phyloP scores from a whole-genome alignment of 1,140 invertebrate species.

The Leptopilina boulardi region DNA sequence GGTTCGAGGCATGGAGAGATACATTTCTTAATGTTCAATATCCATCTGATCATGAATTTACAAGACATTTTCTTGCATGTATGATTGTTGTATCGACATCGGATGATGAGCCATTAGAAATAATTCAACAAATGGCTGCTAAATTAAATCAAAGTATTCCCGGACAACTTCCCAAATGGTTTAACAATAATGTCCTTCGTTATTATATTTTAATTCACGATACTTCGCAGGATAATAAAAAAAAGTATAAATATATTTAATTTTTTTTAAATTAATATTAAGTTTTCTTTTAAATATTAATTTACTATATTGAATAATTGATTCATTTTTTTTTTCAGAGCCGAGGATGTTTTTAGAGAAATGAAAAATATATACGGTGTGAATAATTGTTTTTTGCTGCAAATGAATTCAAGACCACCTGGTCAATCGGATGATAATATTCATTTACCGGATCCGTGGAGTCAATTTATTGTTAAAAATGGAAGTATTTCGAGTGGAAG shows the following conservation, averaged over 20 bases:
- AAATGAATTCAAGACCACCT: constrained; percentile 87
- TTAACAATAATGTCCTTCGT: constrained; percentile 87
- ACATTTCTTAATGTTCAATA: constrained; percentile 92
- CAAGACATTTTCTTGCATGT: constrained; percentile 94
- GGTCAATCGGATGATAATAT: constrained; percentile 77
- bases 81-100: constrained; percentile 89
- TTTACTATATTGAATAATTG: constrained; percentile 46
- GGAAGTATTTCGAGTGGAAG: constrained; percentile 74
- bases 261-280: not conserved
- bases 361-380: constrained; percentile 91
- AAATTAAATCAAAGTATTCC: constrained; percentile 87
- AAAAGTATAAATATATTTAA: constrained; percentile 75
- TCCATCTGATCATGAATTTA: constrained; percentile 96
- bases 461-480: constrained; percentile 83
- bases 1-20: constrained; percentile 97
- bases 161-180: constrained; percentile 93
- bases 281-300: not conserved
- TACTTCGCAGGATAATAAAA: constrained; percentile 79
- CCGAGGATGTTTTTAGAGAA: constrained; percentile 87
- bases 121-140: constrained; percentile 85
- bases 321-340: constrained; percentile 76
- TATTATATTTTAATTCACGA: constrained; percentile 95
- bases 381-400: constrained; percentile 90
- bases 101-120: constrained; percentile 88
- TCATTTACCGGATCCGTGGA: constrained; percentile 88